Base-by-base conservation (phyloP, 2,888 invertebrate genomes). In the Tetragonula carbonaria region DNA sequence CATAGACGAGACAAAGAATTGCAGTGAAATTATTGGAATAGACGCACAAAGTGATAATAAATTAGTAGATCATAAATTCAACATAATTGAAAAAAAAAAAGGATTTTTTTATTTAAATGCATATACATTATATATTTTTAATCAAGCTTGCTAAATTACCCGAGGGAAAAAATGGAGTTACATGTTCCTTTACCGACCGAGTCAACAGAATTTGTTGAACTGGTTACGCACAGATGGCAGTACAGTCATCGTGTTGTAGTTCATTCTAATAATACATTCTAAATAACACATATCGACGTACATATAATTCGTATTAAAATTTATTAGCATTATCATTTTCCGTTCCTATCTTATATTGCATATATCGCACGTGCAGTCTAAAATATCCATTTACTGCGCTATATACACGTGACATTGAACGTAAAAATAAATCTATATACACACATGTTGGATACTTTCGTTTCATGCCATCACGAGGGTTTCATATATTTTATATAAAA, bases 131-230 rank as follows among this genome's bases (percentile, higher is more conserved):
- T 53, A n/a, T 11, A 13, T 33, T 33, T 18, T 38, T 23, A 72
- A 33, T 53, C 21, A 23, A 21, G 38, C 16, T 38, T 71, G 13
- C 2, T 53, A 53, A 53, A 23, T 3, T 65, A 14, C 16, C 11
- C 23, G 1, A 5, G 23, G 13, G 38, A 18, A 73, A 23, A 8
- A 4, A 57, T 57, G 33, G 4, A 23, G 57, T 16, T 50, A 16
- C 21, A 50, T 4, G 21, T 28, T 66, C 4, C 2, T 59, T 82
- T 84, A 83, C 62, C 84, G 84, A 74, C 84, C 0, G 84, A 72
- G 66, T 50, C 14, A 14, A 2, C 14, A 2, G 5, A 65, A 65
- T 53, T 70, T 23, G 38, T 63, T 75, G 45, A 55, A 18, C n/a
- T 63, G 13, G 62, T 67, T 65, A 59, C 57, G 13, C 16, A 8